Conservation (phyloP, 1,140 invertebrate species). For the Zaprionus nigranus region DNA sequence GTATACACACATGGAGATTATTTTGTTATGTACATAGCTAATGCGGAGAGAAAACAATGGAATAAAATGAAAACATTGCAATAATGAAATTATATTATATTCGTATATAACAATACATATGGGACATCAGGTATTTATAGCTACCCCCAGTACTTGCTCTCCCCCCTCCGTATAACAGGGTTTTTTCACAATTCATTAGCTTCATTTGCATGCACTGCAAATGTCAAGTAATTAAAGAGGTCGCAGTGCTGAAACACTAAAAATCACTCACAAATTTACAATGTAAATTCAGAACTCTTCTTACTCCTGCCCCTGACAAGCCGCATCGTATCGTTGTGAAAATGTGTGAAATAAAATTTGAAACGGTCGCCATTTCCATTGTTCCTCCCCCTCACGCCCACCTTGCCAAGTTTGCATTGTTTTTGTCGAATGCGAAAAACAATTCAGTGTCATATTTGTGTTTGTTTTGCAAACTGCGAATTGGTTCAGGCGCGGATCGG, state of each 20-base stretch:
- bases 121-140: not conserved
- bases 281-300: slow-evolving; percentile 54
- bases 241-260: slow-evolving; percentile 6
- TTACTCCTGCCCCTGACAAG: slow-evolving; percentile 33
- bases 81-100: not conserved
- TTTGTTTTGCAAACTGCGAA: slow-evolving; percentile 58
- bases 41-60: slow-evolving; percentile 30
- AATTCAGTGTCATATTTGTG: slow-evolving; percentile 79
- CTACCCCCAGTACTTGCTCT: not conserved
- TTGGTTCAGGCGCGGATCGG: slow-evolving; percentile 1
- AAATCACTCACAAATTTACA: slow-evolving; percentile 69
- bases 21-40: slow-evolving; percentile 13
- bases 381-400: no score
- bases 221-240: slow-evolving; percentile 48
- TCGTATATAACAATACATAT: not conserved
- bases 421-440: slow-evolving; percentile 58
- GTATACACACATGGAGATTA: slow-evolving; percentile 3
- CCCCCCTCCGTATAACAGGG: not conserved
- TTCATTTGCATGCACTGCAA: slow-evolving; percentile 36
- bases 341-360: slow-evolving; percentile 77
- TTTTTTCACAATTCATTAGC: slow-evolving; percentile 53
- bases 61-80: slow-evolving; percentile 5
- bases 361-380: slow-evolving; percentile 46
- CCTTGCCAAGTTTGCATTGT: slow-evolving; percentile 27
- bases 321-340: slow-evolving; percentile 41